phyloP scores from a whole-genome alignment of 1,140 invertebrate genomes.

The Temnothorax curvispinosus region DNA sequence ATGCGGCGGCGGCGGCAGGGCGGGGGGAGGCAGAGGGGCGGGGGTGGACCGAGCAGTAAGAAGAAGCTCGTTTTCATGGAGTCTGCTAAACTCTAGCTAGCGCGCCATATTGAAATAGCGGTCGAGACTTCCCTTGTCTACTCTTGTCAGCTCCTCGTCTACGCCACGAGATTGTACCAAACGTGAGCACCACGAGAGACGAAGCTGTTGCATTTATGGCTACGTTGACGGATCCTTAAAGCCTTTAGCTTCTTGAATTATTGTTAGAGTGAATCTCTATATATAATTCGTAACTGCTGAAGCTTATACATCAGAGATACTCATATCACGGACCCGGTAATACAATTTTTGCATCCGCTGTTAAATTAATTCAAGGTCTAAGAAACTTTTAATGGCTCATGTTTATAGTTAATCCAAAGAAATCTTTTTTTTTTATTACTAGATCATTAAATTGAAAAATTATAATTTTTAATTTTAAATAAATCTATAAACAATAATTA shows the following conservation, averaged over 20 bases:
- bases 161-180: constrained; percentile 13
- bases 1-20: background rate
- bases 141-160: constrained; percentile 51
- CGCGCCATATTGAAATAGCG: constrained; percentile 48
- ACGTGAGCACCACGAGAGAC: background rate
- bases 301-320: background rate
- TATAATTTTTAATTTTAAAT: background rate
- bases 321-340: background rate
- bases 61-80: constrained; percentile 67
- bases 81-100: constrained; percentile 49
- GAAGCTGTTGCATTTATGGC: constrained; percentile 43
- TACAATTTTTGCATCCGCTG: background rate
- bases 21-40: background rate
- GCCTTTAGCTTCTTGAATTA: constrained; percentile 36
- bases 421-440: background rate
- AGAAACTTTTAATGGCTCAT: background rate
- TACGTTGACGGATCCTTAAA: constrained; percentile 42
- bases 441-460: background rate
- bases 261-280: constrained; percentile 12
- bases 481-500: background rate
- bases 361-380: constrained; percentile 3
- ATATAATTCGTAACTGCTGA: background rate
- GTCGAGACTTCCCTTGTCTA: constrained; percentile 34
- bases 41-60: background rate
- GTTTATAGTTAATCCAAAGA: background rate